Base-by-base conservation (phyloP, 1,140 invertebrate genomes). In the Scaptomyza pallida region DNA sequence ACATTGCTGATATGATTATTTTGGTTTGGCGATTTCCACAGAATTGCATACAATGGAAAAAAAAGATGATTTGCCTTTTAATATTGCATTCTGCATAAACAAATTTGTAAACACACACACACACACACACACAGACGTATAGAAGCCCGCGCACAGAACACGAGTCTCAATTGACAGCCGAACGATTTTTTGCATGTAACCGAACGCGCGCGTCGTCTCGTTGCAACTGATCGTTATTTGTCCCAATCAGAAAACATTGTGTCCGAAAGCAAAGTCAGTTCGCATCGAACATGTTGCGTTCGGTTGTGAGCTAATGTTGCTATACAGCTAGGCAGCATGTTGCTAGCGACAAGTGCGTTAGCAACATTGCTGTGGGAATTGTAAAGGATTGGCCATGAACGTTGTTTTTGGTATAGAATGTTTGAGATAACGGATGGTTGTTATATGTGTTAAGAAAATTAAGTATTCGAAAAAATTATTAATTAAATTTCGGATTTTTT, bases 131-230 rank as follows among this genome's bases (percentile, higher is more conserved):
- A 67, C 48, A 70, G 44, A 64, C 61, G 52, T 9, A 9, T 1
- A 56, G 33, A 15, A 37, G 37, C 55, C 47, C 16, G 23, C 21
- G 6, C 43, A 30, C 23, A 5, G 3, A 52, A 51, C 52, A 45
- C 54, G 62, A 60, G 19, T 12, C 55, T 30, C 37, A 17, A 60
- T 60, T 54, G 26, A 23, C 13, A 62, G 19, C 57, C 74, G 67
- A 51, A 26, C 82, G 74, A 68, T 67, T 77, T 44, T 72, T 65
- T n/a, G n/a, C 65, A 67, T 71, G 54, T 81, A 86, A 77, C 81
- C 82, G 75, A 78, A 65, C 81, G 81, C 80, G 69, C 73, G 63
- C 74, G 74, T 35, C 63, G 69, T 77, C 65, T 77, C 51, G 60
- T 77, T 77, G 77, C 77, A 79, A 77, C 74, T 73, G 74, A 76